These are phyloP conservation scores for Parnassius mnemosyne DNA, from an alignment of 2,888 invertebrate species.

Conservation along the genomic window DNA sequence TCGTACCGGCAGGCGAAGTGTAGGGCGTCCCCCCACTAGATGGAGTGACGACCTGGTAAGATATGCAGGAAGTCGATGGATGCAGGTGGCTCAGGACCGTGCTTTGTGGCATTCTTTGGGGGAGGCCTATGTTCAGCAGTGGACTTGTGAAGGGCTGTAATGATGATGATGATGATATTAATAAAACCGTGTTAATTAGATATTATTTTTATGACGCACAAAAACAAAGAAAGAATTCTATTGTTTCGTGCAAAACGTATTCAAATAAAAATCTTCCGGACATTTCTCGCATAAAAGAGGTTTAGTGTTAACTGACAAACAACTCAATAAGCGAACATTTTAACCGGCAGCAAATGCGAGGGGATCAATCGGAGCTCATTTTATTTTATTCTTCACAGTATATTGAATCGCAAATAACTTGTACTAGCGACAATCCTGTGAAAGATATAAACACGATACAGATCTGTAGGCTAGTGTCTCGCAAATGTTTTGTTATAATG, in stretches of 20 bases:
- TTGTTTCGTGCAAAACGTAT: conserved; percentile 5
- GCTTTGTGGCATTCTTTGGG: too few species aligned
- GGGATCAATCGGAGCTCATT: conserved; percentile 26
- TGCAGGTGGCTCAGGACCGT: too few species aligned
- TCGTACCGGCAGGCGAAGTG: too few species aligned
- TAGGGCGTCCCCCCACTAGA: too few species aligned
- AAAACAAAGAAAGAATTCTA: neutral
- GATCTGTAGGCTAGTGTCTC: neutral
- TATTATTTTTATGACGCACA: neutral
- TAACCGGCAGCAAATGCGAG: conserved; percentile 25
- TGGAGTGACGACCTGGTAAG: too few species aligned
- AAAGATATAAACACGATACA: neutral
- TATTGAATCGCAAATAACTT: conserved; percentile 19
- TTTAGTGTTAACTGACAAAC: conserved; percentile 34
- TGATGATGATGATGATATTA: too few species aligned
- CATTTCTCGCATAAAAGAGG: conserved; percentile 27
- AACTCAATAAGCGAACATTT: conserved; percentile 43
- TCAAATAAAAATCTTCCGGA: conserved; percentile 15
- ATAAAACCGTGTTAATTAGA: too few species aligned
- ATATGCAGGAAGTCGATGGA: too few species aligned
- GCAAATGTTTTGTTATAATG: too few species aligned
- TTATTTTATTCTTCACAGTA: conserved; percentile 26
- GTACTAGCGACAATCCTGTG: neutral
- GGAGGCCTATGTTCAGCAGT: too few species aligned
- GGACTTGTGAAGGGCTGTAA: too few species aligned